Percentiles rank a stretch among this genome's conserved stretches.
These are phyloP conservation scores for Habroteleia sp. DNA, from an alignment of 2,888 invertebrate species.

Conservation along the genomic window DNA sequence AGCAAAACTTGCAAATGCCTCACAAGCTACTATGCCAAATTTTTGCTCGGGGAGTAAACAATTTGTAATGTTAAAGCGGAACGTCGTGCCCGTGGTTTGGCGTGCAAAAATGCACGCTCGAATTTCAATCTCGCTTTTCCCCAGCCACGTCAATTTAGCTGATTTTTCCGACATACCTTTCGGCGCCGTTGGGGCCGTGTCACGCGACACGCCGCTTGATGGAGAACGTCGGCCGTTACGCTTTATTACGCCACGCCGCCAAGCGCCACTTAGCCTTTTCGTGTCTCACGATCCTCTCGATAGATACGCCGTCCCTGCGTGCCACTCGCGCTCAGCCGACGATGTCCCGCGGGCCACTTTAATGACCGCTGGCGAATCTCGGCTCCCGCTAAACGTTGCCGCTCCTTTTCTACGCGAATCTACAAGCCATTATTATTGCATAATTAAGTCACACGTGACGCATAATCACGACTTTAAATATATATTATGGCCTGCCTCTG, in stretches of 20 bases:
- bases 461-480: constrained; percentile 22
- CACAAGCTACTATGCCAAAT: no score
- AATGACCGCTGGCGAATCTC: constrained; percentile 38
- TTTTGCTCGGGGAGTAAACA: no score
- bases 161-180: constrained; percentile 30
- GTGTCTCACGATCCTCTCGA: constrained; percentile 44
- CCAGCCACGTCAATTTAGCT: constrained; percentile 6
- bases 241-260: constrained; percentile 35
- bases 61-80: constrained; percentile 19
- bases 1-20: no score
- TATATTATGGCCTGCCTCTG: no score
- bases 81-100: constrained; percentile 7
- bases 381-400: constrained; percentile 16
- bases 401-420: constrained; percentile 23
- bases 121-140: constrained; percentile 15
- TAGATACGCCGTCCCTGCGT: constrained; percentile 44
- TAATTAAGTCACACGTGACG: constrained; percentile 32
- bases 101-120: constrained; percentile 5
- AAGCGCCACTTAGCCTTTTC: constrained; percentile 38
- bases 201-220: constrained; percentile 22
- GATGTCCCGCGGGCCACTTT: constrained; percentile 40
- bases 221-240: constrained; percentile 23
- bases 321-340: constrained; percentile 18
- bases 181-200: constrained; percentile 7
- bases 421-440: constrained; percentile 34